Base-by-base conservation (phyloP, 2,797 vertebrate species). In the Cryptoprocta ferox region DNA sequence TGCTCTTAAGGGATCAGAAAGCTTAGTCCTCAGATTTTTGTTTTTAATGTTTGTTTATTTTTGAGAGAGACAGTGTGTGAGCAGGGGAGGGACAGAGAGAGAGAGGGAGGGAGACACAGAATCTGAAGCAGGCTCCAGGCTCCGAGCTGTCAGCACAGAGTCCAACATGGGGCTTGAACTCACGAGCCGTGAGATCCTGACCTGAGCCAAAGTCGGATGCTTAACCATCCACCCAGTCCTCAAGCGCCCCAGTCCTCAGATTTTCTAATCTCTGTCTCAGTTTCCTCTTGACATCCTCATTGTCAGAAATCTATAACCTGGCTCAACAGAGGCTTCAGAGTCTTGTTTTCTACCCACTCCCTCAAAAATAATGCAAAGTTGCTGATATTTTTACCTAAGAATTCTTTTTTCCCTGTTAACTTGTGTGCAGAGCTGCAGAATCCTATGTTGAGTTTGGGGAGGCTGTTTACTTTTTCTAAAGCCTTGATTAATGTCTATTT, bases 391-490 rank as follows among this genome's bases (percentile, higher is more conserved):
- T 92, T 78, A 39, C 2, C 39, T 59, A 24, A 88, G 21, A 92
- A 85, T 78, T 93, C 0, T 50, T 84, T 82, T 66, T 86, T 19
- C 12, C 13, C 14, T 39, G 16, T 95, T 95, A 91, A 14, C 32
- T 75, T 94, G 35, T 75, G 6, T 86, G 37, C 18, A 86, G 79
- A 82, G 48, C 37, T 89, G 1, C 37, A 95, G 61, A 86, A 93
- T 87, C 32, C 39, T 88, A 39, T 15, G 1, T 93, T 95, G 68
- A 85, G 19, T 94, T 89, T 94, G 1, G 9, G 32, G 42, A 92
- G 24, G 39, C n/a, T 93, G 80, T 82, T 71, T 92, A 63, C 56
- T 94, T 94, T 95, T 94, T 90, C 59, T 78, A 86, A 53, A 95
- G 12, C 45, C 19, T 97, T 94, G 35, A 76, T 28, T 96, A 73